Base-by-base conservation (phyloP, 2,888 invertebrate genomes). In the Synergus laeviventris region DNA sequence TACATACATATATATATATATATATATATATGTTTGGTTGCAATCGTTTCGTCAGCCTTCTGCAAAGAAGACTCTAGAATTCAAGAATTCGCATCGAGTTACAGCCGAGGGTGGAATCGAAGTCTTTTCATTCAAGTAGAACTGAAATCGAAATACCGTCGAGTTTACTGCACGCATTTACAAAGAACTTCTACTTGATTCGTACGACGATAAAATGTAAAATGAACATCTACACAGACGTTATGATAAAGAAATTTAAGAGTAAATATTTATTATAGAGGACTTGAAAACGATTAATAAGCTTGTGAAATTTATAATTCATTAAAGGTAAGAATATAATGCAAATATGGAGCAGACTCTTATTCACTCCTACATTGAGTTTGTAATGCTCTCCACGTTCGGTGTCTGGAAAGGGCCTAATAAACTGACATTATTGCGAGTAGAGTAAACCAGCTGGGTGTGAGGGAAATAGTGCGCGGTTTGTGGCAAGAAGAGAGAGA, bases 81-180 rank as follows among this genome's bases (percentile, higher is more conserved):
- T 49, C 49, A 49, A 49, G 49, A 49, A 49, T 49, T 49, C 49
- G 49, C 8, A 49, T 49, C 49, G 49, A 79, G 77, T 83, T 81
- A 79, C 82, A 75, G 81, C 79, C 82, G 80, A 78, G 74, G 61
- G 76, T 81, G 83, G 84, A 84, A 84, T 84, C 81, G 81, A 86
- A 86, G 84, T 86, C 85, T 86, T 86, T 86, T 86, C 86, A 85
- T 86, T 84, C 84, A 81, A 31, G 74, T 79, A 74, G 79, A 77
- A 79, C 77, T 79, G 79, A 79, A 77, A 75, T 49, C 49, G 49
- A 49, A 49, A 49, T 49, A 49, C 8, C 49, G 74, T 70, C 38
- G 75, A 76, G 75, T 77, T 79, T 64, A 74, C 74, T 74, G 62
- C 42, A 24, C 73, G 16, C 64, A 38, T n/a, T 49, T 49, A 38